phyloP scores from a whole-genome alignment of 2,888 invertebrate species.

The Dolichomitus sp. region DNA sequence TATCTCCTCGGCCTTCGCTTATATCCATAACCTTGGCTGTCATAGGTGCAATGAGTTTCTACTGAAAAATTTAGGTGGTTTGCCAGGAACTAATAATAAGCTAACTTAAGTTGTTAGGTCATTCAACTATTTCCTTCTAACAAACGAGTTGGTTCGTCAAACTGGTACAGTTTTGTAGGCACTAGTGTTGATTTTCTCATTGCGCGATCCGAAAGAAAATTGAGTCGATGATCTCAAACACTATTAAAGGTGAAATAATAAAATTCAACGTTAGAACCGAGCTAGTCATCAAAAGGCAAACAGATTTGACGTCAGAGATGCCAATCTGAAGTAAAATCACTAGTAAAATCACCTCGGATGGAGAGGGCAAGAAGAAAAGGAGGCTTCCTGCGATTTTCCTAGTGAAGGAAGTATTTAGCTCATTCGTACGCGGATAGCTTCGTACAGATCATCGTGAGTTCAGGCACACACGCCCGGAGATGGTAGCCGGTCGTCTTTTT shows the following conservation, averaged over 20 bases:
- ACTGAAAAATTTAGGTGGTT: no score
- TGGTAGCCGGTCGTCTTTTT: constrained; percentile 60
- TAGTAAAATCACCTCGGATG: constrained; percentile 7
- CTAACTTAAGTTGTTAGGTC: no score
- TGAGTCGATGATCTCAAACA: neutral
- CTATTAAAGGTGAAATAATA: neutral
- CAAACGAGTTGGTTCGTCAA: no score
- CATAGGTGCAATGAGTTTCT: constrained; percentile 1
- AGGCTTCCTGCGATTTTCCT: constrained; percentile 44
- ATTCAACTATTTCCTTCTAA: no score
- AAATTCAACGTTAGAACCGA: neutral
- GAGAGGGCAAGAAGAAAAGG: constrained; percentile 11
- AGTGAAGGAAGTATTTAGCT: constrained; percentile 59
- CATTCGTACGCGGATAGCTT: constrained; percentile 56
- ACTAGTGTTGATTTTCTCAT: neutral
- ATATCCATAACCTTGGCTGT: neutral
- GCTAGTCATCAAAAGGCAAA: neutral
- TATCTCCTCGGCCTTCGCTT: constrained; percentile 8
- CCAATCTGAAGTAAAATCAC: constrained; percentile 23
- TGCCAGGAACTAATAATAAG: no score
- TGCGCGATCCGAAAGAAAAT: neutral
- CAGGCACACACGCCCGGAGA: constrained; percentile 20
- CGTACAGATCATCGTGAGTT: constrained; percentile 28
- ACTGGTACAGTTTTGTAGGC: no score
- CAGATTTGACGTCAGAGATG: neutral